Conservation (phyloP, 2,113 vertebrate species). For the Sinocyclocheilus anophthalmus region DNA sequence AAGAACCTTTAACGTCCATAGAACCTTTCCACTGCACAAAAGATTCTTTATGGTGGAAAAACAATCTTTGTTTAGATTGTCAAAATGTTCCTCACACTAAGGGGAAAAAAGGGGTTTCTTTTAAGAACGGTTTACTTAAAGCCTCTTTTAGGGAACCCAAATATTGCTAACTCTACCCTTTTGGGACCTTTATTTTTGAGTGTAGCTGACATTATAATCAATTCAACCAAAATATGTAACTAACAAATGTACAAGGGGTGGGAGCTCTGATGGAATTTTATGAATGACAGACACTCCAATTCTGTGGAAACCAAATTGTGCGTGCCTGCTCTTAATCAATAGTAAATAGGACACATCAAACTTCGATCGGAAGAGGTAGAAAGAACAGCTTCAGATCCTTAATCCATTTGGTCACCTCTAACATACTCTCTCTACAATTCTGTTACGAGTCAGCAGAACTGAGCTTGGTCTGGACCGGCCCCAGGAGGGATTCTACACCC, state of each 20-base stretch:
- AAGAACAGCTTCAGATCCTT: background rate
- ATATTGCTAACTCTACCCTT: background rate
- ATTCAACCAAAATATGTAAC: background rate
- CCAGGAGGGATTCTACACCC: constrained; percentile 27
- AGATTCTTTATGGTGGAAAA: background rate
- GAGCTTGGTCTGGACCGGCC: constrained; percentile 12
- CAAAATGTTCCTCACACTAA: background rate
- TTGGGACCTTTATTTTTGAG: background rate
- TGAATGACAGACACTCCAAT: background rate
- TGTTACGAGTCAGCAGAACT: constrained; percentile 23
- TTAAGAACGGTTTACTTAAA: background rate
- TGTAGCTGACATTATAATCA: background rate
- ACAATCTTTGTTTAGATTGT: too few species aligned
- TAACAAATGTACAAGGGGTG: background rate
- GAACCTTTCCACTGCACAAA: too few species aligned
- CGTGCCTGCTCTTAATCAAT: background rate
- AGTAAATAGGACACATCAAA: background rate
- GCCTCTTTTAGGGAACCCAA: background rate
- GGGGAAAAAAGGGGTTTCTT: background rate
- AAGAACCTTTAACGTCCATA: background rate
- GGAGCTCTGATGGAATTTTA: background rate
- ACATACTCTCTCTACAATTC: constrained; percentile 1
- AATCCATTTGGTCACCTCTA: background rate
- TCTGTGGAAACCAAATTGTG: background rate
- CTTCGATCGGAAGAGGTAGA: background rate